Evolutionary conservation across 92 coral and sea anemone genomes (phyloP), one percentile per base, ranked within the genome.

Genomic region (Paramuricea clavata): DNA sequence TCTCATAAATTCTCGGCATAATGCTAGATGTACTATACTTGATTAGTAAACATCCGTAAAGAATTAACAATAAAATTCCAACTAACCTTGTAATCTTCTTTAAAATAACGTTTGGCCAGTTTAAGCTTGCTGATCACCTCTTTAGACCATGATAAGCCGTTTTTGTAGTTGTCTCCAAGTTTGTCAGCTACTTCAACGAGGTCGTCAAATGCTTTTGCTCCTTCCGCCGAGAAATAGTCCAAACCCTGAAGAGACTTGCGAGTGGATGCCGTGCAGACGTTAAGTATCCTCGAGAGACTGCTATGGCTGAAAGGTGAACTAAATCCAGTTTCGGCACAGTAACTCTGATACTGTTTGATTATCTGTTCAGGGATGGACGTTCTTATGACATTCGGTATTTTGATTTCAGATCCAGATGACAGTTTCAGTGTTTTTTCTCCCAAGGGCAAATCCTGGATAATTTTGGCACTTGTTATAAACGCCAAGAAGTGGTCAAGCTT

Each of bases 51-150:
- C n/a, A n/a, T n/a, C n/a, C n/a, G n/a, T n/a, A n/a, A n/a, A n/a
- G n/a, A 39, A 39, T 4, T 39, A 39, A 39, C 10, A 10, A 39
- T 39, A 23, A n/a, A n/a, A 57, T 64, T 17, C 34, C 49, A 30
- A 47, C 84, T 77, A 17, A 89, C 89, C 89, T 89, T 89, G 59
- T 89, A 89, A 89, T 89, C 89, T 9, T 89, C 74, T 84, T 89
- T 89, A 12, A 89, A 49, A 43, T 89, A 89, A 64, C 89, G 89
- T 84, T 89, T 89, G 30, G 89, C 92, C 57, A 79, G 89, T 69
- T 78, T 89, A 69, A 89, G 89, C 92, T 89, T 89, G 15, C 43
- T 62, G 50, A 41, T 85, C 17, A 19, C 26, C 65, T 85, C 89
- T 67, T 86, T 85, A 11, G 71, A 70, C 85, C 90, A 90, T 27